phyloP scores from a whole-genome alignment of 2,888 invertebrate species.

The Pediacus dermestoides region DNA sequence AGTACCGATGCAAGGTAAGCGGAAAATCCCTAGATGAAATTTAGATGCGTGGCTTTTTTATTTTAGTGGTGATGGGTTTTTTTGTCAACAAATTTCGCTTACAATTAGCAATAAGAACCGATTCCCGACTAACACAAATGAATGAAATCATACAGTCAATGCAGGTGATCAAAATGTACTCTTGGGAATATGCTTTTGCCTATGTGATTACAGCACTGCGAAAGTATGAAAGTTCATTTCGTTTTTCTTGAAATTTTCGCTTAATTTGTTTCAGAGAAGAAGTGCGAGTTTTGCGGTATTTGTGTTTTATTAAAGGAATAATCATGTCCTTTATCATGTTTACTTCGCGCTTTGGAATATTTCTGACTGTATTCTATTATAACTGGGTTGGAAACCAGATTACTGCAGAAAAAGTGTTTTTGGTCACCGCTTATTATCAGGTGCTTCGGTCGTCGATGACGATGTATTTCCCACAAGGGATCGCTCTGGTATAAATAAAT shows the following conservation, averaged over 20 bases:
- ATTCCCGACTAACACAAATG: constrained; percentile 79
- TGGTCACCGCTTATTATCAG: constrained; percentile 61
- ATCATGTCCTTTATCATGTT: constrained; percentile 70
- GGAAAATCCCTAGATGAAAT: not conserved
- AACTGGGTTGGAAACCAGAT: constrained; percentile 52
- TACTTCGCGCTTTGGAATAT: constrained; percentile 68
- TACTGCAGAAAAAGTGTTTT: constrained; percentile 51
- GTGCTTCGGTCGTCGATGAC: constrained; percentile 59
- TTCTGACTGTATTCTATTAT: constrained; percentile 60
- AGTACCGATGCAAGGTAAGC: constrained; percentile 58
- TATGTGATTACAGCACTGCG: constrained; percentile 56
- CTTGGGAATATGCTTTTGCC: constrained; percentile 86
- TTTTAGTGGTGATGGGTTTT: constrained; percentile 48
- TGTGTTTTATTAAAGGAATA: constrained; percentile 62
- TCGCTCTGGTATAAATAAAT: constrained; percentile 50
- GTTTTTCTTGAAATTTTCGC: no score
- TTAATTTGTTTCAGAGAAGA: constrained; percentile 51
- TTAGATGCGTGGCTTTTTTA: not conserved
- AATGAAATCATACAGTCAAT: constrained; percentile 86
- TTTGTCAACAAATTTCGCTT: constrained; percentile 52
- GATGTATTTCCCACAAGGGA: constrained; percentile 60
- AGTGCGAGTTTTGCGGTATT: constrained; percentile 55
- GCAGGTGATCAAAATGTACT: constrained; percentile 92
- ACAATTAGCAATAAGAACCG: constrained; percentile 72
- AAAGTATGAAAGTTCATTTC: no score